Percentiles rank a stretch among this genome's conserved stretches.
phyloP scores from a whole-genome alignment of 92 coral and sea anemone species.

The Anthopleura xanthogrammica region DNA sequence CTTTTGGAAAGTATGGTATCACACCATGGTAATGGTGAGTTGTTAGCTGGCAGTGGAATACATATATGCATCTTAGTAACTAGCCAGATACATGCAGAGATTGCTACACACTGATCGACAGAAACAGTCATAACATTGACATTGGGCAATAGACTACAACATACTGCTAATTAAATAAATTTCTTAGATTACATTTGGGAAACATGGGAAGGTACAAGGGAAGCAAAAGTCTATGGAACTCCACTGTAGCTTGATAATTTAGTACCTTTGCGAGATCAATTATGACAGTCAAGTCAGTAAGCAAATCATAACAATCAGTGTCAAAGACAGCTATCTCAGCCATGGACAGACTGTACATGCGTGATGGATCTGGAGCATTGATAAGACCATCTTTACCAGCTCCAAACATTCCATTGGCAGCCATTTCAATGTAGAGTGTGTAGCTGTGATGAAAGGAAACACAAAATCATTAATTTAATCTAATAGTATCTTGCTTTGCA shows the following conservation, averaged over 20 bases:
- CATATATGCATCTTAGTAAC: too few species aligned
- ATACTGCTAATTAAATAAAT: too few species aligned
- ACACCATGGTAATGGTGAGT: too few species aligned
- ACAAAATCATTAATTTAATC: neutral
- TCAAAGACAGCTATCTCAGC: conserved; percentile 93
- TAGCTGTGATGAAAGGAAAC: conserved; percentile 36
- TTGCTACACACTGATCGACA: too few species aligned
- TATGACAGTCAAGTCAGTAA: conserved; percentile 81
- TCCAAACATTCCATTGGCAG: conserved; percentile 98
- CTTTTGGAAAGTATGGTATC: too few species aligned
- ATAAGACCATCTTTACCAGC: conserved; percentile 88
- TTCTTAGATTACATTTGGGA: too few species aligned
- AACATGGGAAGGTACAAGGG: too few species aligned
- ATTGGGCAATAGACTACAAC: too few species aligned
- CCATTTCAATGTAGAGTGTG: conserved; percentile 86
- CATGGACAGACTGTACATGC: conserved; percentile 73
- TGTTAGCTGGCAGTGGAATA: too few species aligned
- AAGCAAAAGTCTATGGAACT: neutral
- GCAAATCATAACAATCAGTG: conserved; percentile 64
- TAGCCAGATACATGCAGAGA: too few species aligned
- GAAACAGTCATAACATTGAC: too few species aligned
- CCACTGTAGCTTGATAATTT: neutral
- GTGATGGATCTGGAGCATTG: conserved; percentile 81
- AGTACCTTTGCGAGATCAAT: conserved; percentile 87
- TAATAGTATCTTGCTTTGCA: too few species aligned